A percentile compares a stretch with the other conserved stretches of the same genome.
These are phyloP conservation scores for Ecliptopera silaceata DNA, from an alignment of 2,888 invertebrate genomes.

Conservation along the genomic window DNA sequence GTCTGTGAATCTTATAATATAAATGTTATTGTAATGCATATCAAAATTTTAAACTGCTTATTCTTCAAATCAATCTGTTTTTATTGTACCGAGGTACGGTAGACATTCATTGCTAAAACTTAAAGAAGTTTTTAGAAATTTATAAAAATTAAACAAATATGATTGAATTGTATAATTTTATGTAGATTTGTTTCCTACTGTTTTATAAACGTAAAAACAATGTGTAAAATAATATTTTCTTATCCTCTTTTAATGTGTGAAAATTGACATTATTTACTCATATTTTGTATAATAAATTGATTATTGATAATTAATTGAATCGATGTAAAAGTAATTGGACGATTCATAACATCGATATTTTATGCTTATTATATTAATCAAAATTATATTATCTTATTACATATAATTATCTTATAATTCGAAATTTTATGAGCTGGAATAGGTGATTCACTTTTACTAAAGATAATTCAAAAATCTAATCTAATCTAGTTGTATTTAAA, in stretches of 20 bases:
- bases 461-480: too few relatives aligned
- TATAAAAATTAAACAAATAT: too few relatives aligned
- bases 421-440: neutral
- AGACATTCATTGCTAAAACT: neutral
- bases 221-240: too few relatives aligned
- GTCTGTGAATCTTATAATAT: neutral
- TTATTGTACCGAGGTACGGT: neutral
- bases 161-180: too few relatives aligned
- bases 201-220: too few relatives aligned
- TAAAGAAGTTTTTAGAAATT: too few relatives aligned
- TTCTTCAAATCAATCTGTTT: neutral
- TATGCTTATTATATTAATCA: neutral
- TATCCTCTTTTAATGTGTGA: too few relatives aligned
- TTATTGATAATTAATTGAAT: neutral
- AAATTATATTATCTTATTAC: neutral
- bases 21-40: conserved; percentile 1
- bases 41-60: neutral
- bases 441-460: neutral
- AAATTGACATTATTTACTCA: neutral
- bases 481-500: neutral
- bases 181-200: too few relatives aligned
- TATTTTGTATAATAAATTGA: neutral
- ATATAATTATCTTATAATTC: neutral
- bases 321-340: neutral
- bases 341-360: neutral